Conservation (phyloP, 2,888 invertebrate genomes). For the Mythimna lalbum region DNA sequence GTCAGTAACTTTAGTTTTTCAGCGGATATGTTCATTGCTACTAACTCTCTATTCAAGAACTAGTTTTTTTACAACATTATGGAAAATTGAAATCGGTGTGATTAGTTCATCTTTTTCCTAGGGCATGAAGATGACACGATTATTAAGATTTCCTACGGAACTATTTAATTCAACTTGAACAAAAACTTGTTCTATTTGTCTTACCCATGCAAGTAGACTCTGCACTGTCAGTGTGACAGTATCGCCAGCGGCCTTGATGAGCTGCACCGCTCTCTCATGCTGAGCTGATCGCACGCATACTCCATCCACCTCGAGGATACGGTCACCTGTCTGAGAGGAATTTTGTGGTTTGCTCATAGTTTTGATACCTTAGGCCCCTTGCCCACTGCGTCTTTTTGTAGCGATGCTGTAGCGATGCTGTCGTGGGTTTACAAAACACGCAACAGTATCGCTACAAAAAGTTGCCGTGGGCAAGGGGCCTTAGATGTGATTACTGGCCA, state of each 20-base stretch:
- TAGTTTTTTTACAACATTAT: too few relatives aligned
- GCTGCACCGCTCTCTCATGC: slow-evolving; percentile 98
- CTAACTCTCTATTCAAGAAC: too few relatives aligned
- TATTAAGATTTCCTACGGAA: background rate
- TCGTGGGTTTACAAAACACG: too few relatives aligned
- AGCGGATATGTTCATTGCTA: too few relatives aligned
- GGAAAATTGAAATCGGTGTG: background rate
- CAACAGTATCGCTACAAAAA: too few relatives aligned
- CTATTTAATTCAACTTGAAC: too few relatives aligned
- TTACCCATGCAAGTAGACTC: slow-evolving; percentile 93
- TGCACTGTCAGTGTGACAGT: slow-evolving; percentile 98
- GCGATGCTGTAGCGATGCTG: too few relatives aligned
- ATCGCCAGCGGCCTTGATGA: slow-evolving; percentile 97
- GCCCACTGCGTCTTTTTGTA: too few relatives aligned
- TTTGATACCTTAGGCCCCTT: too few relatives aligned
- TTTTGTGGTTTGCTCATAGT: background rate
- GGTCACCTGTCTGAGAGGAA: slow-evolving; percentile 94
- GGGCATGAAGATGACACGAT: background rate
- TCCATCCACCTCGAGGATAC: slow-evolving; percentile 97
- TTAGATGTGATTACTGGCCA: too few relatives aligned
- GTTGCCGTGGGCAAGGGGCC: too few relatives aligned
- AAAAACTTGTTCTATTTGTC: slow-evolving; percentile 68
- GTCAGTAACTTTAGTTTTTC: too few relatives aligned
- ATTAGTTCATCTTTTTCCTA: background rate
- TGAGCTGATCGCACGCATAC: slow-evolving; percentile 97